These are phyloP conservation scores for Gnathonemus echidnorhynchus DNA, from an alignment of 2,113 vertebrate species.

Conservation along the genomic window DNA sequence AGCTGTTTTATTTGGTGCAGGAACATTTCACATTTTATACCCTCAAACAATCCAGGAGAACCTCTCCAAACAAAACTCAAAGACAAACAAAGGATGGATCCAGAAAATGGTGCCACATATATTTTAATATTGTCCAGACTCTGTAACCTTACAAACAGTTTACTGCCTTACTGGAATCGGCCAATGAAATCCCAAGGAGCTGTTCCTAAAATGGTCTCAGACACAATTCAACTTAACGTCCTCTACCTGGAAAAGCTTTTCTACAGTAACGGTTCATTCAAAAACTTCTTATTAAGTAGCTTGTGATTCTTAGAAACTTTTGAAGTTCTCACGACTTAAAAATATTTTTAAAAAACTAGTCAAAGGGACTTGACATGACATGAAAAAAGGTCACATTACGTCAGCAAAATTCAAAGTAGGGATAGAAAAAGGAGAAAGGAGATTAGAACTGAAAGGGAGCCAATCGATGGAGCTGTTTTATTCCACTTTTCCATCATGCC, in stretches of 20 bases:
- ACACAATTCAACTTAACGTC: not conserved
- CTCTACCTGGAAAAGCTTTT: not conserved
- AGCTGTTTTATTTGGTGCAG: not conserved
- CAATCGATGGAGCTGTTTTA: not conserved
- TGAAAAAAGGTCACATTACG: not conserved
- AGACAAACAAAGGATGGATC: not conserved
- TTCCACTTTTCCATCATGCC: constrained; percentile 57
- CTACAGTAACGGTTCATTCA: not conserved
- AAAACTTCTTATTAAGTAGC: not conserved
- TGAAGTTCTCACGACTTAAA: not conserved
- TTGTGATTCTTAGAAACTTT: not conserved
- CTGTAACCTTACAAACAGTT: not conserved
- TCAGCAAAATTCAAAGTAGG: not conserved
- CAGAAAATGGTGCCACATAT: not conserved
- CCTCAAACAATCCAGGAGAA: not conserved
- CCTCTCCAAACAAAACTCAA: not conserved
- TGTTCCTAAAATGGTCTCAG: not conserved
- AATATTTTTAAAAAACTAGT: not conserved
- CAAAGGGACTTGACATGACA: not conserved
- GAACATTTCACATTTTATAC: not conserved
- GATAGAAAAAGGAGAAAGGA: not conserved
- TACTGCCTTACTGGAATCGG: not conserved
- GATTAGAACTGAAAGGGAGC: not conserved
- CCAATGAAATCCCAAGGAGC: not conserved
- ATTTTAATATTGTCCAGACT: not conserved